phyloP scores from a whole-genome alignment of 2,888 invertebrate species.

The Brachynemurus nebulosus region DNA sequence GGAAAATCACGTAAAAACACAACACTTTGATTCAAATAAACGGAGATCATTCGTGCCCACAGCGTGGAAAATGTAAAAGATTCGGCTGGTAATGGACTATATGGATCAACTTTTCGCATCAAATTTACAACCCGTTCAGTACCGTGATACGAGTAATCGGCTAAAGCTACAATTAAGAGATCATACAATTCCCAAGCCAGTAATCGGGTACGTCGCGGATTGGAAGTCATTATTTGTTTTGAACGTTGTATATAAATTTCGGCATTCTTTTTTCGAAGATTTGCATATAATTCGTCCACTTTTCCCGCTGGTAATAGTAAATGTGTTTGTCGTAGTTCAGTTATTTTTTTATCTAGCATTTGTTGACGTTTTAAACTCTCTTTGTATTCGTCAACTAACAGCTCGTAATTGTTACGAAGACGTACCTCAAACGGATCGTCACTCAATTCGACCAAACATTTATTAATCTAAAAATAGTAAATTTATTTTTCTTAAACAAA shows the following conservation, averaged over 20 bases:
- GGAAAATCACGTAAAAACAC: conserved; percentile 89
- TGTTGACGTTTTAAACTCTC: conserved; percentile 83
- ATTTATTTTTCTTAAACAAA: neutral
- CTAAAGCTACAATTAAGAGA: conserved; percentile 51
- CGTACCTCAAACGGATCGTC: conserved; percentile 99
- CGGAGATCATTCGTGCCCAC: conserved; percentile 81
- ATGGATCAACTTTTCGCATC: conserved; percentile 71
- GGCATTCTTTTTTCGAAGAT: conserved; percentile 78
- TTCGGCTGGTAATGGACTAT: conserved; percentile 87
- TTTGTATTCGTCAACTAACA: conserved; percentile 87
- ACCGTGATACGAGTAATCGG: conserved; percentile 80
- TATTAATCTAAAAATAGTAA: conserved; percentile 48
- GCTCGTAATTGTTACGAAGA: conserved; percentile 86
- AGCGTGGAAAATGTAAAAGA: conserved; percentile 77
- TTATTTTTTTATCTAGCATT: conserved; percentile 77
- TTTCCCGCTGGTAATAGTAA: conserved; percentile 71
- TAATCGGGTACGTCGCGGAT: conserved; percentile 56
- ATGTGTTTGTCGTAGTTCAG: conserved; percentile 68
- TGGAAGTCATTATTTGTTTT: conserved; percentile 45
- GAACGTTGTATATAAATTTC: conserved; percentile 92
- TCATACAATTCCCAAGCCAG: conserved; percentile 77
- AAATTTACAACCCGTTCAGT: conserved; percentile 54
- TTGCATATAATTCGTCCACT: conserved; percentile 81
- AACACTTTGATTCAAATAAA: conserved; percentile 74
- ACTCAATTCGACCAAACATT: conserved; percentile 79